Evolutionary conservation across 2,888 invertebrate genomes (phyloP).

Genomic region (Lissocephala sabroskyi): DNA sequence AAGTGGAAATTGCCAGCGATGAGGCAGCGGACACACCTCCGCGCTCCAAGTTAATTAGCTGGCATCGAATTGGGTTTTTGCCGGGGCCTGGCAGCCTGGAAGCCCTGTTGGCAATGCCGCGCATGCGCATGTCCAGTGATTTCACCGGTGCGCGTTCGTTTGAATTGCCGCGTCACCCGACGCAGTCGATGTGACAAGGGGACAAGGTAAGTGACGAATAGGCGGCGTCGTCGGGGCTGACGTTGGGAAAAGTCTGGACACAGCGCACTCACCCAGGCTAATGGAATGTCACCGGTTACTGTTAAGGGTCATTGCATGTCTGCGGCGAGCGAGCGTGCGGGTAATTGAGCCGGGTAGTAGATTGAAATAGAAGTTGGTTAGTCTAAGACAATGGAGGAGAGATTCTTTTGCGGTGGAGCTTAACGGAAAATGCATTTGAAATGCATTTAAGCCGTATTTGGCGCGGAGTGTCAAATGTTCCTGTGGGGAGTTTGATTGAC

Average conservation of each 20-base stretch:
- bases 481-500: conserved; percentile 36
- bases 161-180: conserved; percentile 41
- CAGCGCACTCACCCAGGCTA: conserved; percentile 23
- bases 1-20: conserved; percentile 19
- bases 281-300: conserved; percentile 26
- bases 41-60: background rate
- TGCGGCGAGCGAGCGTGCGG: background rate
- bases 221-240: background rate
- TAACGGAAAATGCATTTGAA: conserved; percentile 32
- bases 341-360: too few species aligned
- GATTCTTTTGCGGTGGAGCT: conserved; percentile 21
- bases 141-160: conserved; percentile 18
- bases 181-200: conserved; percentile 35
- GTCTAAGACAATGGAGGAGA: too few species aligned
- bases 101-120: conserved; percentile 22
- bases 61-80: background rate
- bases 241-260: conserved; percentile 21
- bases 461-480: conserved; percentile 37
- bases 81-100: conserved; percentile 1
- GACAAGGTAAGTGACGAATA: conserved; percentile 17
- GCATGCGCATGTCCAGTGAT: conserved; percentile 27
- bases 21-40: conserved; percentile 28
- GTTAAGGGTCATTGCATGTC: conserved; percentile 24
- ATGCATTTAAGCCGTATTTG: conserved; percentile 52
- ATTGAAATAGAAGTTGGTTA: too few species aligned